Evolutionary conservation across 2,797 vertebrate genomes (phyloP), one percentile per base, ranked within the genome.

Genomic region (Phrynocephalus guinanensis): DNA sequence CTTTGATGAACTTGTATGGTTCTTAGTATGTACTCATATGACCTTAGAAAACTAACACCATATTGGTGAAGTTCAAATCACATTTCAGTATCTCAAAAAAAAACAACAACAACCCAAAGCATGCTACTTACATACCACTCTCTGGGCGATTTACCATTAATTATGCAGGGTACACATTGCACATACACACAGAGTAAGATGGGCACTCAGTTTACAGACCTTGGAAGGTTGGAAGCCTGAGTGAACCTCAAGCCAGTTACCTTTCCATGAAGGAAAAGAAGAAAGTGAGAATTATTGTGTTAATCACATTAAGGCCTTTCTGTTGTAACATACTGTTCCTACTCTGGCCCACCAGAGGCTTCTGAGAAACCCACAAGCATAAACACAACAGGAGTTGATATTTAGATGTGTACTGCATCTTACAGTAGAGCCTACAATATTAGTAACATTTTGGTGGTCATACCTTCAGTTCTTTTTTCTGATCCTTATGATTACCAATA

Each of bases 41-140:
- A 48, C 15, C 20, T 67, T 73, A 50, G 48, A 80, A 76, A 83
- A 70, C 60, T 87, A 78, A 0, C 48, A 1, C 38, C 0, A 1
- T 15, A 16, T 22, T 89, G 56, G 72, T 85, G 50, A 15, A 1
- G 3, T 1, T 0, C 85, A 82, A 83, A 38, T 79, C 68, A 48
- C 70, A 48, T 3, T 80, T 8, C 4, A 8, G 68, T 20, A 68
- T 52, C 18, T 85, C 28, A 3, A 0, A 0, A 44, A 44, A 44
- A 44, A 44, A 44, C 5, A 44, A 44, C 5, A 44, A 44, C 0
- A 44, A 44, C 3, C 3, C 38, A 44, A 44, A 44, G 38, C 38
- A 44, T 44, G 38, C 38, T 44, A 44, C 38, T 44, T 44, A 44
- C 38, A 44, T 44, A 44, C 38, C 38, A 44, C 38, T 44, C 38